A percentile compares a stretch with the other conserved stretches of the same genome.
Conservation (phyloP, 2,888 invertebrate species). For the Brachyopa scutellaris region DNA sequence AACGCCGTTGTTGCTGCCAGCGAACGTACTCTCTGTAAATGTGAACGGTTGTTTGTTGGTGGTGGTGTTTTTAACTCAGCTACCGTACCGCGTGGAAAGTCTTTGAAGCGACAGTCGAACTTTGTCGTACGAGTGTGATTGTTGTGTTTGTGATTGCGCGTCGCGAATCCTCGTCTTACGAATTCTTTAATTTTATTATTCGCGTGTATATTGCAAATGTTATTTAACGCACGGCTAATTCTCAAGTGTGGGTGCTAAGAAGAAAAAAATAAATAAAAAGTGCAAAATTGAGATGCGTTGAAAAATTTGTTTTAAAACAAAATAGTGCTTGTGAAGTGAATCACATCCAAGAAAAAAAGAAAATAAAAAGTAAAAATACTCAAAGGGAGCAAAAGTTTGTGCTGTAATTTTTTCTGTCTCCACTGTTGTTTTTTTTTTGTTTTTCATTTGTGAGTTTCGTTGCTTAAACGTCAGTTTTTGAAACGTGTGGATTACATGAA, state of each 20-base stretch:
- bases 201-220: constrained; percentile 13
- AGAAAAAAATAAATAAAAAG: constrained; percentile 9
- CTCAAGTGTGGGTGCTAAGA: constrained; percentile 41
- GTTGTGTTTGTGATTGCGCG: constrained; percentile 54
- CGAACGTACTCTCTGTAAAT: constrained; percentile 9
- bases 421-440: constrained; percentile 38
- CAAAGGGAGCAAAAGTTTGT: constrained; percentile 39
- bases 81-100: constrained; percentile 68
- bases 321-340: constrained; percentile 50
- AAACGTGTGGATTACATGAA: constrained; percentile 53
- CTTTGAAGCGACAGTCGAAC: constrained; percentile 66
- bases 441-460: constrained; percentile 24
- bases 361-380: constrained; percentile 34
- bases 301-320: constrained; percentile 44
- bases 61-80: constrained; percentile 61
- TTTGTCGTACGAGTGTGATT: constrained; percentile 58
- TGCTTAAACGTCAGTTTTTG: constrained; percentile 59
- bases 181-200: constrained; percentile 39
- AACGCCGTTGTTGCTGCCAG: constrained; percentile 15
- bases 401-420: constrained; percentile 48
- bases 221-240: constrained; percentile 46
- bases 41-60: constrained; percentile 11
- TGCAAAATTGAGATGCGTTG: constrained; percentile 18
- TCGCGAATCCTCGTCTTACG: constrained; percentile 63
- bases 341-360: constrained; percentile 18